Base-by-base conservation (phyloP, 2,888 invertebrate species). In the Spodoptera littoralis region DNA sequence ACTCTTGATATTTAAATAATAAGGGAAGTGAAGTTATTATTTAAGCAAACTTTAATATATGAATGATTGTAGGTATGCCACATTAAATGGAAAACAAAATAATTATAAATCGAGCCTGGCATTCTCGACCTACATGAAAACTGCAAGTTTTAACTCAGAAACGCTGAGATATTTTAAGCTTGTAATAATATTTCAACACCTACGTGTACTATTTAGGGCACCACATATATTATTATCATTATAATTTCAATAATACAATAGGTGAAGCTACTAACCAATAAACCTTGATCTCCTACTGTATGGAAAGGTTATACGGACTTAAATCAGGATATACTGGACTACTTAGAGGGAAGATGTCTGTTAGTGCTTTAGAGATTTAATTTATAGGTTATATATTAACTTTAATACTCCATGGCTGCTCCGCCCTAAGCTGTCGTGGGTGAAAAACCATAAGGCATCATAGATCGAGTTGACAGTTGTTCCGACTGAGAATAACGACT, bases 331-430 rank as follows among this genome's bases (percentile, higher is more conserved):
- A 9, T 12, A 30, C 11, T 9, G 13, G 53, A 42, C 42, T 45
- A 53, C 9, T n/a, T 30, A 13, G 44, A 8, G 27, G 6, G 11
- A 47, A 11, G 1, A 30, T 45, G 44, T 4, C 59, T 48, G 47
- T 12, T 48, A n/a, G 41, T 57, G 41, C 42, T 45, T 42, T 41
- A 18, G 30, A 50, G 57, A 45, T 57, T 45, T 22, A 66, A 57
- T 66, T 56, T 18, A 18, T 18, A 18, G 18, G 49, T 45, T 22
- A 58, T 66, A 30, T 50, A 66, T 66, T 66, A 49, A 22, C 9
- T 12, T 49, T 49, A 4, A 4, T 4, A 5, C 22, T 45, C 11
- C 56, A 36, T 36, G 36, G 36, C 9, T 1, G 9, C 36, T 8
- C 5, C 36, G 36, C 36, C 42, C 46, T 62, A 24, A 45, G 22